Evolutionary conservation across 2,113 vertebrate species (phyloP), one percentile per base, ranked within the genome.

Genomic region (Saccopteryx leptura): DNA sequence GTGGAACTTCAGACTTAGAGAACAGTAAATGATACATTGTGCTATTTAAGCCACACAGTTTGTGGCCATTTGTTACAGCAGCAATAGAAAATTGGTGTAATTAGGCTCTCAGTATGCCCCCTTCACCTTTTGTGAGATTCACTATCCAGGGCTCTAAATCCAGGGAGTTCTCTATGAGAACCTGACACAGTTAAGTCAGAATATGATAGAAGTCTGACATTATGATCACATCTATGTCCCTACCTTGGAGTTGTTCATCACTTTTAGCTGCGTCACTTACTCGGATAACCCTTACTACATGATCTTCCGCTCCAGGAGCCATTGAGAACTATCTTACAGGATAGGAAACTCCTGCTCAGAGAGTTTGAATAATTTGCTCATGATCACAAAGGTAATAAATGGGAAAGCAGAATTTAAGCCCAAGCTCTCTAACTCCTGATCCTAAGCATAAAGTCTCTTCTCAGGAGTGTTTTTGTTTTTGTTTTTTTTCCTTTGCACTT

Each of bases 221-320:
- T 15, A 60, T 39, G 6, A 24, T 24, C 48, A 28, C 1, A 9
- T 10, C 4, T 2, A 14, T 4, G 2, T 1, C 0, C 39, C 9
- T 58, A 0, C 24, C 12, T 11, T 46, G 8, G 8, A 78, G 54
- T 11, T n/a, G 39, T 28, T 56, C 13, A 2, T 74, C 28, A 10
- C 24, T 33, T 61, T 3, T 1, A 63, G 11, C 13, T 18, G 23
- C 79, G 18, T 56, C 17, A 54, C 5, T 8, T 21, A 61, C 3
- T 46, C 19, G 18, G 9, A 60, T 61, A 72, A 61, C 4, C 33
- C 19, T 83, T 4, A 75, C 4, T 66, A 33, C 60, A 14, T 18
- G 60, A 50, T 2, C 14, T 33, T 92, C 71, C 15, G 9, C 2
- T 76, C 4, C 15, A n/a, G 10, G 56, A 92, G 33, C 4, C 23